Conservation (phyloP, 2,797 vertebrate genomes). For the Xerus rutilus region DNA sequence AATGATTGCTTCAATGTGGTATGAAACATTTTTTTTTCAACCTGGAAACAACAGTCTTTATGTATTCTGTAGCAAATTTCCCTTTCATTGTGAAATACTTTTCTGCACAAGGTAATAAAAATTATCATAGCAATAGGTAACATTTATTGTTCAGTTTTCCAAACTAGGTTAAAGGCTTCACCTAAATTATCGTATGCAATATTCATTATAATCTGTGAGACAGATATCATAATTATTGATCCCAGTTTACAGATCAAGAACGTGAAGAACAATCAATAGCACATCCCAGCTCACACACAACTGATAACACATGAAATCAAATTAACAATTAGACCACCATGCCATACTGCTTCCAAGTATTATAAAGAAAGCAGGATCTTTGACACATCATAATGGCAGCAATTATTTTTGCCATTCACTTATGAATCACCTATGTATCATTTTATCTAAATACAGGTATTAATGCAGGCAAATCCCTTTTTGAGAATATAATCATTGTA, state of each 20-base stretch:
- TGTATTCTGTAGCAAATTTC: neutral
- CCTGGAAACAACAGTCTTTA: neutral
- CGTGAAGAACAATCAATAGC: neutral
- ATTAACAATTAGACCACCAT: neutral
- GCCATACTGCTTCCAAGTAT: neutral
- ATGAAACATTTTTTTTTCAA: neutral
- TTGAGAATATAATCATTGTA: neutral
- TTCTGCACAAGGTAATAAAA: neutral
- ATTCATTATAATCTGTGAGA: neutral
- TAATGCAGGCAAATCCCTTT: neutral
- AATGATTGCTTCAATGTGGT: neutral
- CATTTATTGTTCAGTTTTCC: slow-evolving; percentile 2
- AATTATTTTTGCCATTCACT: neutral
- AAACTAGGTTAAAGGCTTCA: neutral
- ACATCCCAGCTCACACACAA: neutral
- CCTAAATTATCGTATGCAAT: neutral
- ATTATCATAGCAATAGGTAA: neutral
- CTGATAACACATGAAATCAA: slow-evolving; percentile 1
- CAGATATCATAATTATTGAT: neutral
- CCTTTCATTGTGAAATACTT: neutral
- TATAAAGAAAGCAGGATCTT: neutral
- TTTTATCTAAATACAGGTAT: neutral
- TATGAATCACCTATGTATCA: neutral
- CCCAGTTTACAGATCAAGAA: neutral
- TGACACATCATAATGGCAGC: neutral